A percentile compares a stretch with the other conserved stretches of the same genome.
Evolutionary conservation across 2,113 vertebrate species (phyloP).

Genomic region (Eudyptes chrysolophus): DNA sequence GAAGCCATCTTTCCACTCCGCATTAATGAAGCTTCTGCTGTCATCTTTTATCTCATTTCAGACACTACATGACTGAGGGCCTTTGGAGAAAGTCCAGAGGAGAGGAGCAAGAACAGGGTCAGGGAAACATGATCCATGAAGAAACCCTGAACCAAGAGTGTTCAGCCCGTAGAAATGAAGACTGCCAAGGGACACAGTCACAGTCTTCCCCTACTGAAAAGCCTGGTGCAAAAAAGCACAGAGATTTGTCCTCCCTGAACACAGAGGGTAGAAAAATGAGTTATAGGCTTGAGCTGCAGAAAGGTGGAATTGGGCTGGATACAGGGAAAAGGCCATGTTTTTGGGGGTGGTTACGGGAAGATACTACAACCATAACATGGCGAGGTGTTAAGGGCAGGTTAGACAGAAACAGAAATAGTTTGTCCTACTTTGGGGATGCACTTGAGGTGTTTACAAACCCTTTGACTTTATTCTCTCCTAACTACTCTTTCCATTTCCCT

Average conservation of each 20-base stretch:
- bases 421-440: background rate
- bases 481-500: background rate
- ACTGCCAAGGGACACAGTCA: background rate
- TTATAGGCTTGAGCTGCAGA: background rate
- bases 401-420: background rate
- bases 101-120: background rate
- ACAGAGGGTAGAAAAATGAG: background rate
- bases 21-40: background rate
- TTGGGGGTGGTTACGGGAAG: background rate
- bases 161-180: background rate
- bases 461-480: background rate
- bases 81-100: background rate
- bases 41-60: background rate
- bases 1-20: background rate
- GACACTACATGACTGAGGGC: background rate
- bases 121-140: background rate
- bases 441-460: background rate
- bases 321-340: background rate
- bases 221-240: background rate
- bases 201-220: background rate
- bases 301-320: background rate
- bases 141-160: background rate
- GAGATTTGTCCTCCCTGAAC: background rate
- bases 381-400: background rate
- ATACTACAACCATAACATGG: background rate